Percentiles rank a stretch among this genome's conserved stretches.
These are phyloP conservation scores for Diploscapter pachys DNA, from an alignment of 1,140 invertebrate species.

Conservation along the genomic window DNA sequence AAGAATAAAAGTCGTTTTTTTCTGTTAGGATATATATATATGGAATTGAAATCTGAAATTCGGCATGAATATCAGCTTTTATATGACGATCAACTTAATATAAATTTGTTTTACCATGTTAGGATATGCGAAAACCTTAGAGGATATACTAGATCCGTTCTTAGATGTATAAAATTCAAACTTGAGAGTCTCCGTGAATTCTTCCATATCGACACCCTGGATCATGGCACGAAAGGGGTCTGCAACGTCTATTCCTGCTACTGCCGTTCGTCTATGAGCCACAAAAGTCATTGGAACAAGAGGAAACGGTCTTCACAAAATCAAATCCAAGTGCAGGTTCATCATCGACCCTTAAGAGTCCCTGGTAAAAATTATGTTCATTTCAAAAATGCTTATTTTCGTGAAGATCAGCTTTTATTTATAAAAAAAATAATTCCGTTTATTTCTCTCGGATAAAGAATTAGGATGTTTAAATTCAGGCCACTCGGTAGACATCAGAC, in stretches of 20 bases:
- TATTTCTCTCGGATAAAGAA: too few species aligned
- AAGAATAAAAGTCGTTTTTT: not conserved
- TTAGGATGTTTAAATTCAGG: too few species aligned
- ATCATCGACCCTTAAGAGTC: too few species aligned
- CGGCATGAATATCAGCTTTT: not conserved
- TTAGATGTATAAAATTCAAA: not conserved
- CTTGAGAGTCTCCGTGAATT: constrained; percentile 28
- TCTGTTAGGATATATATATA: not conserved
- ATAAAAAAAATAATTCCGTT: too few species aligned
- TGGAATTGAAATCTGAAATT: not conserved
- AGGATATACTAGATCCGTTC: not conserved
- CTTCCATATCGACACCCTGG: constrained; percentile 26
- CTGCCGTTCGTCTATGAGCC: not conserved
- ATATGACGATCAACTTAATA: not conserved
- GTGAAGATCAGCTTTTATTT: too few species aligned
- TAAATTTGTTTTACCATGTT: not conserved
- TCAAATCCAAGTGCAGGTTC: too few species aligned
- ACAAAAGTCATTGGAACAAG: too few species aligned
- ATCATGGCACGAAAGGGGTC: not conserved
- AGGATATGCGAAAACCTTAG: not conserved
- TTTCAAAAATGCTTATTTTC: too few species aligned
- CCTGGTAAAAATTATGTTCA: too few species aligned
- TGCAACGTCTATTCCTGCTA: constrained; percentile 29
- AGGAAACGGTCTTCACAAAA: too few species aligned
- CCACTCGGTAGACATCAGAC: too few species aligned